Conservation (phyloP, 2,888 invertebrate species). For the Phrixothrix hirtus region DNA sequence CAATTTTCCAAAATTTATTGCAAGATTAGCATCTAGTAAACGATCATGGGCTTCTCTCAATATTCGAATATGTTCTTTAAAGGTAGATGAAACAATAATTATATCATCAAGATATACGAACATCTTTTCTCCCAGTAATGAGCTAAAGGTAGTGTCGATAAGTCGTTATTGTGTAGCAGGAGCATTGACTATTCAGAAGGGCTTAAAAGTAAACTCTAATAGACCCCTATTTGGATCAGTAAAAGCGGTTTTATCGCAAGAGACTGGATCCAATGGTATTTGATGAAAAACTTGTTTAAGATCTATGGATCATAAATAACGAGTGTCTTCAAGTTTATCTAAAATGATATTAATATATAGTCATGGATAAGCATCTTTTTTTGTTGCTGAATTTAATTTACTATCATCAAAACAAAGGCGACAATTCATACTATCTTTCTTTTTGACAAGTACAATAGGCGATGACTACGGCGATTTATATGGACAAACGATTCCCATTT, state of each 20-base stretch:
- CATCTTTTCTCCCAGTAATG: neutral
- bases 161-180: constrained; percentile 33
- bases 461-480: constrained; percentile 33
- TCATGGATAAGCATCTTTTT: constrained; percentile 38
- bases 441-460: constrained; percentile 38
- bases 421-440: constrained; percentile 30
- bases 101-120: constrained; percentile 7
- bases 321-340: constrained; percentile 30
- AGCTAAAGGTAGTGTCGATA: constrained; percentile 31
- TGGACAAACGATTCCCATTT: neutral
- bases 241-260: constrained; percentile 43
- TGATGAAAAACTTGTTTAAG: constrained; percentile 38
- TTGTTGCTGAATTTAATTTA: constrained; percentile 37
- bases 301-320: constrained; percentile 37
- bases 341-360: constrained; percentile 37
- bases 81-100: constrained; percentile 11
- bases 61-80: constrained; percentile 25
- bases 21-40: constrained; percentile 32
- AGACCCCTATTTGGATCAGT: constrained; percentile 38
- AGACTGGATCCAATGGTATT: constrained; percentile 34
- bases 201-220: constrained; percentile 35
- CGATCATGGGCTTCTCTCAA: constrained; percentile 28
- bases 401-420: constrained; percentile 40
- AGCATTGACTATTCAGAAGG: constrained; percentile 35
- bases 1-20: constrained; percentile 27